Percentiles rank a stretch among this genome's conserved stretches.
Conservation (phyloP, 2,113 vertebrate genomes). For the Solenodon paradoxus region DNA sequence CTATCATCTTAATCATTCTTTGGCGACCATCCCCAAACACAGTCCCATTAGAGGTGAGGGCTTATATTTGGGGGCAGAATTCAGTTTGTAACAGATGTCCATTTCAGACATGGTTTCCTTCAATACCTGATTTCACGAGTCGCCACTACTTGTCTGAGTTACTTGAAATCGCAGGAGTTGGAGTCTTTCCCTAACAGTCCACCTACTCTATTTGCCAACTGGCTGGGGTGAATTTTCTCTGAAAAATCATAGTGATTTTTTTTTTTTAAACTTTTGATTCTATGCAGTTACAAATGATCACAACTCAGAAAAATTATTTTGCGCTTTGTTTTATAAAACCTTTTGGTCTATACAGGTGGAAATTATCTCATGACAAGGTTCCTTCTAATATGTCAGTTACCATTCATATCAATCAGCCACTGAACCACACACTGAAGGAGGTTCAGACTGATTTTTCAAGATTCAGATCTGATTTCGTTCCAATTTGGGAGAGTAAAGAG, state of each 20-base stretch:
- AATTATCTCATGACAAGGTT: neutral
- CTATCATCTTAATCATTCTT: neutral
- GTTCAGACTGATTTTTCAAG: constrained; percentile 34
- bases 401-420: neutral
- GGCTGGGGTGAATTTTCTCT: neutral
- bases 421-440: neutral
- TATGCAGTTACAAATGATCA: neutral
- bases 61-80: neutral
- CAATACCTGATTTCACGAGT: too few relatives aligned
- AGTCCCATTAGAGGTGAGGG: neutral
- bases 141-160: too few relatives aligned
- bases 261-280: neutral
- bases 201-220: neutral
- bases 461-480: constrained; percentile 42
- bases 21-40: neutral
- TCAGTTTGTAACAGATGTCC: neutral
- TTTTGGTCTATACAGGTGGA: neutral
- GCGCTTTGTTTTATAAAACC: neutral
- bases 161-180: neutral
- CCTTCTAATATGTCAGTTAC: neutral
- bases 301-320: neutral
- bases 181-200: neutral
- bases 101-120: neutral
- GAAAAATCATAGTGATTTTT: neutral
- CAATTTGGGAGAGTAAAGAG: neutral